Percentiles rank a stretch among this genome's conserved stretches.
Evolutionary conservation across 2,888 invertebrate species (phyloP).

Genomic region (Pseudolycoriella hygida): DNA sequence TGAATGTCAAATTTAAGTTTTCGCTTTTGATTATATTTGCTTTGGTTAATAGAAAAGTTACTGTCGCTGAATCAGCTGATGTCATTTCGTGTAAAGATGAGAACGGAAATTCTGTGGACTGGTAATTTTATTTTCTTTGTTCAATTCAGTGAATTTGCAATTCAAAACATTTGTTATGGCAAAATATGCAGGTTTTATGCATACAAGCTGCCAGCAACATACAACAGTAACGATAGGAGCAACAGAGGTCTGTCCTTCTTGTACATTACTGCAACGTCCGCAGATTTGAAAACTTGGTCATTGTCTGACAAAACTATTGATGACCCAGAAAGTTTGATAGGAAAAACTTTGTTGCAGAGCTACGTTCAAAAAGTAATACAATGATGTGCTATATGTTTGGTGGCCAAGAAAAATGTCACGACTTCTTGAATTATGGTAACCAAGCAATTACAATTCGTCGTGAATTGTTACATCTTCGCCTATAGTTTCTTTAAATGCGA

Average conservation of each 20-base stretch:
- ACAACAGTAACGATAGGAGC: conserved; percentile 22
- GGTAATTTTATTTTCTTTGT: conserved; percentile 33
- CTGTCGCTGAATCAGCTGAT: not conserved
- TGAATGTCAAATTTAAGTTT: too few relatives aligned
- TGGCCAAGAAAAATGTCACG: too few relatives aligned
- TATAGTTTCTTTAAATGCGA: too few relatives aligned
- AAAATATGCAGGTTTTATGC: conserved; percentile 75
- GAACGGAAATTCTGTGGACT: conserved; percentile 46
- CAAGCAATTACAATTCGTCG: too few relatives aligned
- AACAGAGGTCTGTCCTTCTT: conserved; percentile 48
- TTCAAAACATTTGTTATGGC: too few relatives aligned
- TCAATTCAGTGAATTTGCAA: too few relatives aligned
- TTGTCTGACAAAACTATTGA: conserved; percentile 45
- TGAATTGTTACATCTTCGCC: too few relatives aligned
- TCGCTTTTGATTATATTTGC: too few relatives aligned
- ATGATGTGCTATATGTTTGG: too few relatives aligned
- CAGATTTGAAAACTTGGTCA: conserved; percentile 40
- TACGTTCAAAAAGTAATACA: conserved; percentile 21
- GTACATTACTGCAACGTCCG: conserved; percentile 44
- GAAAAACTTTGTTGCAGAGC: conserved; percentile 40
- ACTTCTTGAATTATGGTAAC: too few relatives aligned
- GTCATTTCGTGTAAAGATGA: conserved; percentile 32
- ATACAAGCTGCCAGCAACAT: conserved; percentile 59
- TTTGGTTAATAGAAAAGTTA: too few relatives aligned
- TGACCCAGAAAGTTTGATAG: conserved; percentile 43